A percentile compares a stretch with the other conserved stretches of the same genome.
Evolutionary conservation across 2,888 invertebrate genomes (phyloP).

Genomic region (Machimus atricapillus): DNA sequence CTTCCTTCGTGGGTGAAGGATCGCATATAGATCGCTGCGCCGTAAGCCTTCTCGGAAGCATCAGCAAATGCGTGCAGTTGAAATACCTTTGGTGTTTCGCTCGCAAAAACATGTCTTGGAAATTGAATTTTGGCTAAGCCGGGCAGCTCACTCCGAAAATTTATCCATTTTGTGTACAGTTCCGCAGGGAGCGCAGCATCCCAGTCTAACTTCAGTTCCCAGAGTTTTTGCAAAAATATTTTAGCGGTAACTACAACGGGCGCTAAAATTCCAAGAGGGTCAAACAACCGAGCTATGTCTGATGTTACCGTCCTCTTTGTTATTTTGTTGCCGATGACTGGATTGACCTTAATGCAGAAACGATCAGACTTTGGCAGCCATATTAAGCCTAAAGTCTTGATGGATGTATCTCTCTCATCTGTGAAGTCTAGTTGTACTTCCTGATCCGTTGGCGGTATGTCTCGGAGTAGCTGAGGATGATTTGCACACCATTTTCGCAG

Average conservation of each 20-base stretch:
- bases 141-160: neutral
- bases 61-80: conserved; percentile 23
- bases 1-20: neutral
- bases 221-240: neutral
- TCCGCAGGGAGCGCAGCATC: neutral
- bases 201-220: neutral
- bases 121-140: neutral
- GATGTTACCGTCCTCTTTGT: neutral
- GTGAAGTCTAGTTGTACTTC: neutral
- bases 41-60: neutral
- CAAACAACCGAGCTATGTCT: neutral
- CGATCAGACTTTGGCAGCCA: conserved; percentile 40
- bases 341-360: neutral
- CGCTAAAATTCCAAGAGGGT: neutral
- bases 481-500: conserved; percentile 41
- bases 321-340: neutral
- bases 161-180: neutral
- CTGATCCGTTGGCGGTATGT: neutral
- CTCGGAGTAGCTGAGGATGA: conserved; percentile 14
- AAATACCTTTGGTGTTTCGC: neutral
- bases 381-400: conserved; percentile 37
- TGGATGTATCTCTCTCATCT: neutral
- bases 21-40: neutral
- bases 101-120: neutral
- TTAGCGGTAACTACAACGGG: neutral